phyloP scores from a whole-genome alignment of 2,888 invertebrate genomes.

The Nesidiocoris tenuis region DNA sequence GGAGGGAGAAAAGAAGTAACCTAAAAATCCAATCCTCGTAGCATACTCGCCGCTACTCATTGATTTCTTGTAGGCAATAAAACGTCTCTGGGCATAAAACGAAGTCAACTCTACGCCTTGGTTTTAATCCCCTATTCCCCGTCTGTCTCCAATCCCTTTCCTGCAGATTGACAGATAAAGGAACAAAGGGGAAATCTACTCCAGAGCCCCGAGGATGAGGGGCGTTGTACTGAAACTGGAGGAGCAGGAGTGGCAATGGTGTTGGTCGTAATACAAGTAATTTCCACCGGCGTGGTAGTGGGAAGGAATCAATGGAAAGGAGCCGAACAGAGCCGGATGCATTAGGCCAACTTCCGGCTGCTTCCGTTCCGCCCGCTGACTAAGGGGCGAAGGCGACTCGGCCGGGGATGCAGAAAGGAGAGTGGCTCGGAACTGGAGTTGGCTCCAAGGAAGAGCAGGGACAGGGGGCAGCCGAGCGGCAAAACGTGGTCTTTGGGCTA shows the following conservation, averaged over 20 bases:
- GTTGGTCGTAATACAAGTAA: not conserved
- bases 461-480: slow-evolving; percentile 8
- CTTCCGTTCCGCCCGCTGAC: slow-evolving; percentile 44
- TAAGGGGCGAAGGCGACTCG: slow-evolving; percentile 30
- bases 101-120: not conserved
- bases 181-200: slow-evolving; percentile 31
- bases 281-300: slow-evolving; percentile 1
- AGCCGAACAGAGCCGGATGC: slow-evolving; percentile 55
- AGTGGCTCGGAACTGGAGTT: not conserved
- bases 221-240: slow-evolving; percentile 3
- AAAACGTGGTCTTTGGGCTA: slow-evolving; percentile 8
- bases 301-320: slow-evolving; percentile 41
- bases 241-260: not conserved
- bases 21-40: no score
- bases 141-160: not conserved
- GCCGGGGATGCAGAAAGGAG: not conserved
- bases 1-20: no score
- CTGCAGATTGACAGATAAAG: slow-evolving; percentile 41
- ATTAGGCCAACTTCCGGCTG: slow-evolving; percentile 60
- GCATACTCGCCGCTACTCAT: no score
- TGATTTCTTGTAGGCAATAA: no score
- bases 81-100: no score
- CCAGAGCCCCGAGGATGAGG: not conserved
- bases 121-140: not conserved
- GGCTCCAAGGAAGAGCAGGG: not conserved